Conservation (phyloP, 2,113 vertebrate species). For the Romanogobio albipinnatus region DNA sequence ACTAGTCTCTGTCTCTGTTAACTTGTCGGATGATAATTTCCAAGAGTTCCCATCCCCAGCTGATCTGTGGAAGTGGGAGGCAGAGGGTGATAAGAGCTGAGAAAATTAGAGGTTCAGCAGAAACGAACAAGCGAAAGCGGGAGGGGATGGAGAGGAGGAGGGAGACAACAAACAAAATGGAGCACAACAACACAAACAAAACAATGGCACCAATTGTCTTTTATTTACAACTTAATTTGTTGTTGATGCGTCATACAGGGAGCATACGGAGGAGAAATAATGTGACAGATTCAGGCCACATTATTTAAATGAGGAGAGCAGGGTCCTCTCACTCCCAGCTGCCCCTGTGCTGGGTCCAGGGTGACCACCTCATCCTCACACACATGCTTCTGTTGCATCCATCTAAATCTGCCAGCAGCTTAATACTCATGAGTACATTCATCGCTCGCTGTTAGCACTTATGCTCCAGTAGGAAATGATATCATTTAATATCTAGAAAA, state of each 20-base stretch:
- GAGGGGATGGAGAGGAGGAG: slow-evolving; percentile 26
- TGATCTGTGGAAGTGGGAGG: not conserved
- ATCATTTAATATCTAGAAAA: not conserved
- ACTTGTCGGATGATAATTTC: slow-evolving; percentile 23
- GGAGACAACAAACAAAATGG: slow-evolving; percentile 66
- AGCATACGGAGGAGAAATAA: slow-evolving; percentile 92
- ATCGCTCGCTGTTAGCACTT: not conserved
- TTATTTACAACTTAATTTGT: slow-evolving; percentile 96
- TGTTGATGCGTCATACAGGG: slow-evolving; percentile 91
- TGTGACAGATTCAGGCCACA: slow-evolving; percentile 97
- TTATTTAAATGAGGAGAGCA: slow-evolving; percentile 98
- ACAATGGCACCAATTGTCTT: slow-evolving; percentile 96
- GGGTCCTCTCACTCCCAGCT: slow-evolving; percentile 85
- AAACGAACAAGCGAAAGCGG: slow-evolving; percentile 51
- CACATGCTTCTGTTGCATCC: slow-evolving; percentile 50
- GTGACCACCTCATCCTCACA: slow-evolving; percentile 83
- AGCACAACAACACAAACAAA: slow-evolving; percentile 83
- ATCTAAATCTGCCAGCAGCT: slow-evolving; percentile 20
- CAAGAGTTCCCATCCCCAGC: slow-evolving; percentile 25
- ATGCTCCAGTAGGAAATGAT: not conserved
- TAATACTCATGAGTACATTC: slow-evolving; percentile 39
- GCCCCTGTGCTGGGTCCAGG: slow-evolving; percentile 82
- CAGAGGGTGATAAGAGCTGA: slow-evolving; percentile 30
- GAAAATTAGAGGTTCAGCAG: slow-evolving; percentile 41
- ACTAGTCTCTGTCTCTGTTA: slow-evolving; percentile 32